These are phyloP conservation scores for Acipenser oxyrinchus DNA, from an alignment of 2,797 vertebrate genomes.

Conservation along the genomic window DNA sequence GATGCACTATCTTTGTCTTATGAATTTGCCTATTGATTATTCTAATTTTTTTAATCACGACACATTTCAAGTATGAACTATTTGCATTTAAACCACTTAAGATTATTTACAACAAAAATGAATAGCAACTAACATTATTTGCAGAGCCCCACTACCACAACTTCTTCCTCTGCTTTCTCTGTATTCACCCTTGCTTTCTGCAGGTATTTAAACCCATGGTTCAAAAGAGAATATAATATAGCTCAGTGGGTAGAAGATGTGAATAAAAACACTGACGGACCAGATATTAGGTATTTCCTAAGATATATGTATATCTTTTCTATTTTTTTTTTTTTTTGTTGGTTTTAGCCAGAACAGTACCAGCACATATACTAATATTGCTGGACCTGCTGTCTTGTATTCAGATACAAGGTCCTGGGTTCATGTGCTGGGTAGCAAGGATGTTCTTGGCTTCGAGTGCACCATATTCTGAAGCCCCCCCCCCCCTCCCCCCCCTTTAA, in stretches of 20 bases:
- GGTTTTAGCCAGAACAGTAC: constrained; percentile 49
- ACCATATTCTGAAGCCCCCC: constrained; percentile 48
- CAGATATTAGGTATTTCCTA: constrained; percentile 92
- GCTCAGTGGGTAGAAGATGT: constrained; percentile 99
- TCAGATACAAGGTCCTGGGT: constrained; percentile 54
- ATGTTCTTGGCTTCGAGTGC: constrained; percentile 44
- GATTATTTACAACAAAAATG: too few relatives aligned
- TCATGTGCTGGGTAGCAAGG: constrained; percentile 51
- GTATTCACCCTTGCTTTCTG: constrained; percentile 81
- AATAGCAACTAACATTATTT: constrained; percentile 23
- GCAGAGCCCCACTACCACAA: constrained; percentile 49
- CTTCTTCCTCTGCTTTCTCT: constrained; percentile 74
- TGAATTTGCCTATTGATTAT: too few relatives aligned
- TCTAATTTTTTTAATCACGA: too few relatives aligned
- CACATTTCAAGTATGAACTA: too few relatives aligned
- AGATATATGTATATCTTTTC: constrained; percentile 50
- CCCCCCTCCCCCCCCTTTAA: constrained; percentile 34
- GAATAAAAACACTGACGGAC: constrained; percentile 99
- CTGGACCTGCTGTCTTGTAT: constrained; percentile 52
- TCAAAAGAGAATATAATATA: constrained; percentile 99
- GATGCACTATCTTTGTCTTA: too few relatives aligned
- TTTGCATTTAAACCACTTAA: too few relatives aligned
- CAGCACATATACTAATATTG: constrained; percentile 50
- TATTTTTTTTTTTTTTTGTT: constrained; percentile 37
- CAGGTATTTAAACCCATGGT: constrained; percentile 99